These are phyloP conservation scores for Tapera naevia DNA, from an alignment of 2,797 vertebrate genomes.

Conservation along the genomic window DNA sequence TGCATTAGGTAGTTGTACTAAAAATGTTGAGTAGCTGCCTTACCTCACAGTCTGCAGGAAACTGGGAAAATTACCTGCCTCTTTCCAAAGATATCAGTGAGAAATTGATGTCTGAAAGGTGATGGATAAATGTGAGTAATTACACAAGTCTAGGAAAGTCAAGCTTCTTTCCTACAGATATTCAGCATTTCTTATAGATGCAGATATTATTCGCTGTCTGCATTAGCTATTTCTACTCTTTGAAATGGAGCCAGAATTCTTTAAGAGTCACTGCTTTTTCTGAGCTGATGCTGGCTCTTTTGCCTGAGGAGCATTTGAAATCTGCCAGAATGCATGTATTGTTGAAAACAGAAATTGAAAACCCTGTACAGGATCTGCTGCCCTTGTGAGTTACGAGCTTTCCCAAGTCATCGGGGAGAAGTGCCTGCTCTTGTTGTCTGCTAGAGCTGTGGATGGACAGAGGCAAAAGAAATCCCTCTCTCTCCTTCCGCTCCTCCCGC, in stretches of 20 bases:
- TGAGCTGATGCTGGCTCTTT: slow-evolving; percentile 55
- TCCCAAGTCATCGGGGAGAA: slow-evolving; percentile 44
- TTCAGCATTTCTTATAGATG: background rate
- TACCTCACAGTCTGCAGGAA: background rate
- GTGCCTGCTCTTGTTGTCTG: slow-evolving; percentile 38
- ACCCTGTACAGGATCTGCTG: slow-evolving; percentile 53
- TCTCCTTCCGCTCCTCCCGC: background rate
- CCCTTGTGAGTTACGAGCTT: slow-evolving; percentile 64
- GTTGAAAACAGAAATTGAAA: slow-evolving; percentile 63
- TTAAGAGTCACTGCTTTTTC: slow-evolving; percentile 62
- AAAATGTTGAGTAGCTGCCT: background rate
- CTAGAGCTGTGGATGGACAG: slow-evolving; percentile 43
- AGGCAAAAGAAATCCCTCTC: slow-evolving; percentile 32
- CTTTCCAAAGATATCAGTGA: background rate
- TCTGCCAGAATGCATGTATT: slow-evolving; percentile 70
- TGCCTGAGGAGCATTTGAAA: slow-evolving; percentile 72
- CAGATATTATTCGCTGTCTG: slow-evolving; percentile 17
- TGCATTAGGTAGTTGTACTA: background rate
- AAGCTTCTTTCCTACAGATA: background rate
- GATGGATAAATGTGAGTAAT: background rate
- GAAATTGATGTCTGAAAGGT: background rate
- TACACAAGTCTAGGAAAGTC: background rate
- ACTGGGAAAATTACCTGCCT: background rate
- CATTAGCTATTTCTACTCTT: slow-evolving; percentile 46
- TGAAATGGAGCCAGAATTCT: slow-evolving; percentile 58